Conservation (phyloP, 2,797 vertebrate genomes). For the Gymnoscopelus braueri region DNA sequence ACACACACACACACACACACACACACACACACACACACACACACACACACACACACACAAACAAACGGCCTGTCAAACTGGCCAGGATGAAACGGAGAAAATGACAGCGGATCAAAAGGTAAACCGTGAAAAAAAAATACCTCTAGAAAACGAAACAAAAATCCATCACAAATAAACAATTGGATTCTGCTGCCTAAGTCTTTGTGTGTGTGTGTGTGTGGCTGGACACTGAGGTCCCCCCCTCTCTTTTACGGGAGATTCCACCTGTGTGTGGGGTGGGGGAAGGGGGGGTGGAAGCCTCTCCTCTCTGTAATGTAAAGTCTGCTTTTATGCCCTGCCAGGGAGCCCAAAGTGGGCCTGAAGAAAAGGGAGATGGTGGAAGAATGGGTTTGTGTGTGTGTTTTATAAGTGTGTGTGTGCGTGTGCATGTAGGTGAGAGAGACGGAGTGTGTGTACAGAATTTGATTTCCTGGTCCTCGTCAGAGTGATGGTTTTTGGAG, state of each 20-base stretch:
- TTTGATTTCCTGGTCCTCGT: too few relatives aligned
- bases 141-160: slow-evolving; percentile 29
- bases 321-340: slow-evolving; percentile 67
- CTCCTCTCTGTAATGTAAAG: slow-evolving; percentile 54
- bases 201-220: slow-evolving; percentile 39
- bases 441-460: too few relatives aligned
- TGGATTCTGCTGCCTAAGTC: background rate
- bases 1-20: background rate
- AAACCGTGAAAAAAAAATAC: slow-evolving; percentile 60
- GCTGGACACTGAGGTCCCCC: slow-evolving; percentile 64
- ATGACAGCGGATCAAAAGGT: slow-evolving; percentile 59
- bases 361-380: slow-evolving; percentile 36
- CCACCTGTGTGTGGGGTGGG: slow-evolving; percentile 50
- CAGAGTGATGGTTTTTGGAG: too few relatives aligned
- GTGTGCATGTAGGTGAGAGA: too few relatives aligned
- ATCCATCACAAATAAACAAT: too few relatives aligned
- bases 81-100: slow-evolving; percentile 17
- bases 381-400: background rate
- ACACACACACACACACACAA: slow-evolving; percentile 38
- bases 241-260: slow-evolving; percentile 55
- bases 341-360: slow-evolving; percentile 47
- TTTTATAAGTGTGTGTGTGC: too few relatives aligned
- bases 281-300: slow-evolving; percentile 70
- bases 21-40: slow-evolving; percentile 32
- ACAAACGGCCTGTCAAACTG: slow-evolving; percentile 46